Percentiles rank a stretch among this genome's conserved stretches.
These are phyloP conservation scores for Aromia moschata DNA, from an alignment of 2,888 invertebrate species.

Conservation along the genomic window DNA sequence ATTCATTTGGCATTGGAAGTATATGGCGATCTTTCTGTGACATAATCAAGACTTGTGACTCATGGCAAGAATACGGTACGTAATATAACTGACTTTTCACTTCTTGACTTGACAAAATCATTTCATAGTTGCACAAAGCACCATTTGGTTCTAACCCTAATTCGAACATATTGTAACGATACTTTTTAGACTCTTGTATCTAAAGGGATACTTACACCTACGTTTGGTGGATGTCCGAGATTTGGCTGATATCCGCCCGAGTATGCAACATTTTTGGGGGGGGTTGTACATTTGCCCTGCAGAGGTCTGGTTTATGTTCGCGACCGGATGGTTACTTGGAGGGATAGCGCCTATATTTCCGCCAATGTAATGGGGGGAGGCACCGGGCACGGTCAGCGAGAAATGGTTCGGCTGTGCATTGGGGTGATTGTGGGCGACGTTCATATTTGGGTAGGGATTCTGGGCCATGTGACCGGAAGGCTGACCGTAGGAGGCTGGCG, in stretches of 20 bases:
- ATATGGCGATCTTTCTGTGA: no score
- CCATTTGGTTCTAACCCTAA: no score
- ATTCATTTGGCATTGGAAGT: no score
- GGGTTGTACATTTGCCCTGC: conserved; percentile 47
- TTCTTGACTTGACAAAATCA: no score
- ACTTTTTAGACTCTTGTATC: no score
- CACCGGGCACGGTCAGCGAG: conserved; percentile 53
- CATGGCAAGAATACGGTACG: no score
- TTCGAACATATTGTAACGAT: no score
- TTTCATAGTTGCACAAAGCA: no score
- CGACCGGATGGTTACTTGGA: conserved; percentile 56
- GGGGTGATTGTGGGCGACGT: conserved; percentile 49
- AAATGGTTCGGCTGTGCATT: conserved; percentile 53
- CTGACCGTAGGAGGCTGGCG: conserved; percentile 54
- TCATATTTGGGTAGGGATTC: conserved; percentile 47
- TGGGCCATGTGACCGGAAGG: conserved; percentile 54
- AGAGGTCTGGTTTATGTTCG: conserved; percentile 47
- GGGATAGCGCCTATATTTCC: conserved; percentile 49
- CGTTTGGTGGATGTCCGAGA: conserved; percentile 53
- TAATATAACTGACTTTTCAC: no score
- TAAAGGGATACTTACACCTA: no score
- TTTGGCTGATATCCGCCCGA: conserved; percentile 53
- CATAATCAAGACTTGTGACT: no score
- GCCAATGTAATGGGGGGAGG: conserved; percentile 49
- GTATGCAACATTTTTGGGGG: conserved; percentile 52